Evolutionary conservation across 2,113 vertebrate species (phyloP), one percentile per base, ranked within the genome.

Genomic region (Anhinga anhinga): DNA sequence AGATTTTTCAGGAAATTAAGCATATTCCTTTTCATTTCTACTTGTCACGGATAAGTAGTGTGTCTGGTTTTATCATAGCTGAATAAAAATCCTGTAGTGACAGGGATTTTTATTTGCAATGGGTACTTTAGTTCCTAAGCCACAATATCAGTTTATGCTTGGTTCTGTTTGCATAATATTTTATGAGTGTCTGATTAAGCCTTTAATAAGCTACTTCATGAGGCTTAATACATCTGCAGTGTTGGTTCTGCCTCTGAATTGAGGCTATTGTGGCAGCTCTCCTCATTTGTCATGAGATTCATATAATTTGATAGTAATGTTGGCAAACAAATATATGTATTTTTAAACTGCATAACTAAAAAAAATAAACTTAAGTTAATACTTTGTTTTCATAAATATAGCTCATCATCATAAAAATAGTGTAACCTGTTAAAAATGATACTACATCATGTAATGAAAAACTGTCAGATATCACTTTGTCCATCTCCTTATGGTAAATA

Each of bases 201-300:
- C 61, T 93, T 83, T 95, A 82, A 88, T 93, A 93, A 95, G 30
- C 34, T 80, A 22, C 95, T 90, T 93, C 40, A 53, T 73, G 58
- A 81, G 22, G 45, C 42, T 86, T 95, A 80, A 49, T 82, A 55
- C 20, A 34, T 86, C 55, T 90, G 50, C 47, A 78, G 42, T 61
- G 42, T n/a, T 85, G 32, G 13, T 93, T 92, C 38, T 92, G 42
- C 42, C 29, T 86, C 79, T 90, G 45, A 85, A 73, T 32, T 88
- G 55, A 96, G 20, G 21, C 18, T 90, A 6, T 78, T 82, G 27
- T 80, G 2, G 0, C 61, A 82, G 58, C 36, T 82, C 15, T 73
- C 70, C 27, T 70, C 30, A 55, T 94, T 92, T 69, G 15, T 80
- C 38, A 38, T 50, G 25, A 32, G 20, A 82, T 79, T 95, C 0